A percentile compares a stretch with the other conserved stretches of the same genome.
Evolutionary conservation across 2,888 invertebrate species (phyloP).

Genomic region (Hemaris fuciformis): DNA sequence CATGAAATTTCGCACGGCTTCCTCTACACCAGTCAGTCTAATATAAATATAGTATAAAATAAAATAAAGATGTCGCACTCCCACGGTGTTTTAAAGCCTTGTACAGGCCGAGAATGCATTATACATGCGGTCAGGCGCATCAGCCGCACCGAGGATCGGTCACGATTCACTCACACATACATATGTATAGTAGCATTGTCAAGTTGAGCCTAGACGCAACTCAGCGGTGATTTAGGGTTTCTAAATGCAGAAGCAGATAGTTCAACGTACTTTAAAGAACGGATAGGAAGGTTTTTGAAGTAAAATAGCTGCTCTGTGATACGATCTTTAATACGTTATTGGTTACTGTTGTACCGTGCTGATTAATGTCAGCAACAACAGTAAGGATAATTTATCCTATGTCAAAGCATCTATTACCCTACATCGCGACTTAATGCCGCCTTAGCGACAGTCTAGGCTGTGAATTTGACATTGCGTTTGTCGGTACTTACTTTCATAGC

Average conservation of each 20-base stretch:
- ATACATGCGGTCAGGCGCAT: neutral
- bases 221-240: neutral
- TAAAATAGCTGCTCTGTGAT: too few relatives aligned
- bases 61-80: constrained; percentile 9
- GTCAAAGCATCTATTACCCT: too few relatives aligned
- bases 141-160: constrained; percentile 5
- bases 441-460: too few relatives aligned
- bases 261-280: neutral
- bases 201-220: neutral
- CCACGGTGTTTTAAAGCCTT: constrained; percentile 5
- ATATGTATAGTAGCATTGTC: neutral
- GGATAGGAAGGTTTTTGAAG: neutral
- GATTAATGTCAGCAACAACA: too few relatives aligned
- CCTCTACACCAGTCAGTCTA: neutral
- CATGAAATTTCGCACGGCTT: too few relatives aligned
- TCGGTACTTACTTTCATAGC: too few relatives aligned
- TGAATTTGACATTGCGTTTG: too few relatives aligned
- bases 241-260: neutral
- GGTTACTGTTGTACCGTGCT: too few relatives aligned
- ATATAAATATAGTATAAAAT: neutral
- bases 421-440: too few relatives aligned
- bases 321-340: too few relatives aligned
- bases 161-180: constrained; percentile 8
- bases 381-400: too few relatives aligned
- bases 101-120: neutral